phyloP scores from a whole-genome alignment of 1,140 invertebrate genomes.

The Rhopalosiphum maidis region DNA sequence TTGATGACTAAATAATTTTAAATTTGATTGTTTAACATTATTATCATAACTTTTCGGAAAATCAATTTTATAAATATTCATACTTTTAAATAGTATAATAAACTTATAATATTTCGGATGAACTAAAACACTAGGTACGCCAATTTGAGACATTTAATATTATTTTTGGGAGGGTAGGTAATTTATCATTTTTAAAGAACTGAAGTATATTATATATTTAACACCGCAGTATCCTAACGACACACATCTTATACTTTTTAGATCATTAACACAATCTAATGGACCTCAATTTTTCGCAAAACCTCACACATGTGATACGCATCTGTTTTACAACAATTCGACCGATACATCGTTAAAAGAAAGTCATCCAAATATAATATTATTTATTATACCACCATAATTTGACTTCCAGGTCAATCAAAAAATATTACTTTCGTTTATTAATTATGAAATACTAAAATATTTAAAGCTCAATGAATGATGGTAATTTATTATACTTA shows the following conservation, averaged over 20 bases:
- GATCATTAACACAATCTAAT: constrained; percentile 48
- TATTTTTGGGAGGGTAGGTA: neutral
- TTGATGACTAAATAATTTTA: neutral
- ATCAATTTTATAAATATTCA: neutral
- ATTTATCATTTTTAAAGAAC: constrained; percentile 54
- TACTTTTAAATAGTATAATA: neutral
- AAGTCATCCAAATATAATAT: neutral
- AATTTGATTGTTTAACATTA: neutral
- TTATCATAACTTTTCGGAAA: neutral
- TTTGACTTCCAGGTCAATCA: neutral
- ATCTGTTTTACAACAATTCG: neutral
- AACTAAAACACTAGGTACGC: neutral
- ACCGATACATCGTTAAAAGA: neutral
- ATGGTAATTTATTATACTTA: neutral
- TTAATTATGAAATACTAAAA: neutral
- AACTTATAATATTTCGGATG: neutral
- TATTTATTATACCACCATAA: neutral
- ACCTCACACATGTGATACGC: constrained; percentile 38
- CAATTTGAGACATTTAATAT: neutral
- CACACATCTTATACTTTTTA: constrained; percentile 28
- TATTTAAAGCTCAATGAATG: neutral
- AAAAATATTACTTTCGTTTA: neutral
- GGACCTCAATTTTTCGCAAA: constrained; percentile 18
- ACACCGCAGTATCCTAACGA: neutral
- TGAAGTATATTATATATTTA: neutral